phyloP scores from a whole-genome alignment of 2,797 vertebrate genomes.

The Coluber constrictor region DNA sequence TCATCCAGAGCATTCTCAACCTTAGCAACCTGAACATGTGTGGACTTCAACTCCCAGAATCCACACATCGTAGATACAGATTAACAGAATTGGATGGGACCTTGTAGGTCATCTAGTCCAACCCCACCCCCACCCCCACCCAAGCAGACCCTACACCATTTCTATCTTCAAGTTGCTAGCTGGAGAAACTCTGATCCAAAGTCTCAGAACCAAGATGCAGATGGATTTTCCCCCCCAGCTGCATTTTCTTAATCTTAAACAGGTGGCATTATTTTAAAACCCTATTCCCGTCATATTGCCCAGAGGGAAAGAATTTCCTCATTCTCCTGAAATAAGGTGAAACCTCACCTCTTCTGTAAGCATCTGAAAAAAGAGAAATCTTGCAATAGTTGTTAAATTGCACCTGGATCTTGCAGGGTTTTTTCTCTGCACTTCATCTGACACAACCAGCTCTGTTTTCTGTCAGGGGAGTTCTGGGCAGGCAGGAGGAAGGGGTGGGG shows the following conservation, averaged over 20 bases:
- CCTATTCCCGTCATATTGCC: no score
- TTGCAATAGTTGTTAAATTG: neutral
- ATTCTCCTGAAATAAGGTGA: neutral
- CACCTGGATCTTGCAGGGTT: neutral
- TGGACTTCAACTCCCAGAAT: neutral
- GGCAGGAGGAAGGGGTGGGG: neutral
- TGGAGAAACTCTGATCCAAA: neutral
- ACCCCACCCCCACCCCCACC: no score
- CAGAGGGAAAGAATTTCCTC: neutral
- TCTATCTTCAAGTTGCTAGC: neutral
- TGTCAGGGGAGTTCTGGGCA: accelerated
- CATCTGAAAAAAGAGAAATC: neutral
- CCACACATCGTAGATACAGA: no score
- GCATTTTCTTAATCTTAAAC: neutral
- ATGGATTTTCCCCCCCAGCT: neutral
- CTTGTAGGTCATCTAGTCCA: no score
- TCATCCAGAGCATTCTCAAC: neutral
- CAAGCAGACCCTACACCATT: no score
- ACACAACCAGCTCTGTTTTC: accelerated
- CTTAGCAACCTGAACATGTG: neutral
- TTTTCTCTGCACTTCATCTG: accelerated
- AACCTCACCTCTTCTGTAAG: no score
- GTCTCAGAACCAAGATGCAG: no score
- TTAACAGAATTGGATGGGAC: no score
- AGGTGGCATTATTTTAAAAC: neutral